Conservation (phyloP, 2,113 vertebrate genomes). For the Vidua macroura region DNA sequence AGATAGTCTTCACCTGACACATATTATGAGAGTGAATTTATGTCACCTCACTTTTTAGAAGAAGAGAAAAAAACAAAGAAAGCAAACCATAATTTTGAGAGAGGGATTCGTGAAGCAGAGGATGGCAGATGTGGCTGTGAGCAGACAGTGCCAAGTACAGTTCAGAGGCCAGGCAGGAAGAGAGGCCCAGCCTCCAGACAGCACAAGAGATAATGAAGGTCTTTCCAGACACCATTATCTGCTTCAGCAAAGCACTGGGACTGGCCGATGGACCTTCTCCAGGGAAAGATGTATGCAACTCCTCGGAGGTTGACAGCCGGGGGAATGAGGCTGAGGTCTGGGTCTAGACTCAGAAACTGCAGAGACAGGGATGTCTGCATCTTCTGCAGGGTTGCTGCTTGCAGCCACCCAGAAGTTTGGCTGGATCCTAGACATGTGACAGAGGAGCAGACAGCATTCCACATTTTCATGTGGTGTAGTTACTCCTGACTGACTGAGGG, state of each 20-base stretch:
- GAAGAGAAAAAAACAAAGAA: background rate
- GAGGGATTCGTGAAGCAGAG: background rate
- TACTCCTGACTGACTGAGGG: background rate
- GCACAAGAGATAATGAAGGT: constrained; percentile 8
- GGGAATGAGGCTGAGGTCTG: background rate
- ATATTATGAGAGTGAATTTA: background rate
- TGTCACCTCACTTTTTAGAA: background rate
- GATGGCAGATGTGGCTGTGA: background rate
- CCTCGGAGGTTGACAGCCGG: accelerated
- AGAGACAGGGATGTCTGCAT: background rate
- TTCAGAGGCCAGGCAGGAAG: background rate
- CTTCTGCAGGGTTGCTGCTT: background rate
- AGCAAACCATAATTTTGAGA: background rate
- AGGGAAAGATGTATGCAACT: background rate
- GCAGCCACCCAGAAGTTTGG: background rate
- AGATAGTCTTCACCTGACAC: background rate
- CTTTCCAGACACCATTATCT: constrained; percentile 36
- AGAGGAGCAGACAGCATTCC: background rate
- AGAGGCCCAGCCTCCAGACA: background rate
- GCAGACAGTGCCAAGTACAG: background rate
- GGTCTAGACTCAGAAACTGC: background rate
- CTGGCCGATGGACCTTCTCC: background rate
- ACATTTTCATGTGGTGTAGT: background rate
- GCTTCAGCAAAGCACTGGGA: background rate
- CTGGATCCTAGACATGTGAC: background rate